phyloP scores from a whole-genome alignment of 1,140 invertebrate species.

The Euura saliciscinereae region DNA sequence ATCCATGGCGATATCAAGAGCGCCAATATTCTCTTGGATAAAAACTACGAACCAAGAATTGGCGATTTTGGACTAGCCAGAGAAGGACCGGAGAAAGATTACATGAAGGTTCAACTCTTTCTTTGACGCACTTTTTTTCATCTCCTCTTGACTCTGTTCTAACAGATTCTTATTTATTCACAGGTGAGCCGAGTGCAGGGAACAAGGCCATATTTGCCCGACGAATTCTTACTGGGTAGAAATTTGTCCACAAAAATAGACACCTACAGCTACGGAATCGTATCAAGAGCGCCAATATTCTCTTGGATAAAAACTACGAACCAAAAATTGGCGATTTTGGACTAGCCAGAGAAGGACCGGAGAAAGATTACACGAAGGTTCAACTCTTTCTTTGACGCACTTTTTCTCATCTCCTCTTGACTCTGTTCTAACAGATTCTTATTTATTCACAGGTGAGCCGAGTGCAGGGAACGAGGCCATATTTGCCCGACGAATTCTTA shows the following conservation, averaged over 20 bases:
- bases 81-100: constrained; percentile 50
- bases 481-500: constrained; percentile 91
- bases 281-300: constrained; percentile 94
- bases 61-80: constrained; percentile 94
- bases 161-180: constrained; percentile 56
- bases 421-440: constrained; percentile 45
- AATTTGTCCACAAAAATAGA: constrained; percentile 88
- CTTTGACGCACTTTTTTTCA: not conserved
- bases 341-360: constrained; percentile 70
- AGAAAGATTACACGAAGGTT: constrained; percentile 40
- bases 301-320: constrained; percentile 87
- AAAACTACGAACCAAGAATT: constrained; percentile 85
- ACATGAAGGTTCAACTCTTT: constrained; percentile 32
- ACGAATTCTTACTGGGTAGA: constrained; percentile 80
- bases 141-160: not conserved
- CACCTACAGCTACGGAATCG: too few relatives aligned
- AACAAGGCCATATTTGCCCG: constrained; percentile 89
- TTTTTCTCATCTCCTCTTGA: not conserved
- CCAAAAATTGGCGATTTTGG: constrained; percentile 96
- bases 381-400: not conserved
- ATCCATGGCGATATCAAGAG: constrained; percentile 97
- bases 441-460: constrained; percentile 64
- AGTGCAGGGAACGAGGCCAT: constrained; percentile 88
- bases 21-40: constrained; percentile 93
- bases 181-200: constrained; percentile 80